Percentiles rank a stretch among this genome's conserved stretches.
These are phyloP conservation scores for Malurus elegans DNA, from an alignment of 2,113 vertebrate species.

Conservation along the genomic window DNA sequence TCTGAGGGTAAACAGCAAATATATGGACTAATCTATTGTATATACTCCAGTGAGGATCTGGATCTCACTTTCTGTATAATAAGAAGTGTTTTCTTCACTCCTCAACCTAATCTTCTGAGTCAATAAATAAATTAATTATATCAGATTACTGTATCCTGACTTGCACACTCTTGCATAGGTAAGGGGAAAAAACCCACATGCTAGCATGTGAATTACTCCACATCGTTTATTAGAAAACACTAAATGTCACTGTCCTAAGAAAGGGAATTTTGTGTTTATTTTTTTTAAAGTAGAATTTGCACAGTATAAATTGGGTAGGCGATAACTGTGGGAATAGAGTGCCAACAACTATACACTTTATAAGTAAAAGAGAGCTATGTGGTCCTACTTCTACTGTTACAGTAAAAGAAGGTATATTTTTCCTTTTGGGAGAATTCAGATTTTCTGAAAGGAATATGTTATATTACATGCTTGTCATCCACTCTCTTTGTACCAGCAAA, in stretches of 20 bases:
- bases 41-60: neutral
- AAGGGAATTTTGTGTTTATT: neutral
- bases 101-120: neutral
- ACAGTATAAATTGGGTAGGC: neutral
- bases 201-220: neutral
- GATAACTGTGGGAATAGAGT: neutral
- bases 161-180: neutral
- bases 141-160: neutral
- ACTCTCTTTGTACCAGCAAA: neutral
- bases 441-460: neutral
- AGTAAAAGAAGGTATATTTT: neutral
- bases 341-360: neutral
- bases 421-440: neutral
- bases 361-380: neutral
- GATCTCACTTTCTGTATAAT: neutral
- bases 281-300: neutral
- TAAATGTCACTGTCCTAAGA: neutral
- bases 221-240: neutral
- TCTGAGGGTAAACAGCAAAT: neutral
- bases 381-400: neutral
- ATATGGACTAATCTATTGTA: neutral
- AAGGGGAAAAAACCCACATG: rapidly evolving
- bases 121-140: neutral
- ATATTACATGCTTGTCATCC: neutral
- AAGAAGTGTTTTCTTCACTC: neutral